Percentiles rank a stretch among this genome's conserved stretches.
Conservation (phyloP, 1,140 invertebrate species). For the Amphibalanus amphitrite region DNA sequence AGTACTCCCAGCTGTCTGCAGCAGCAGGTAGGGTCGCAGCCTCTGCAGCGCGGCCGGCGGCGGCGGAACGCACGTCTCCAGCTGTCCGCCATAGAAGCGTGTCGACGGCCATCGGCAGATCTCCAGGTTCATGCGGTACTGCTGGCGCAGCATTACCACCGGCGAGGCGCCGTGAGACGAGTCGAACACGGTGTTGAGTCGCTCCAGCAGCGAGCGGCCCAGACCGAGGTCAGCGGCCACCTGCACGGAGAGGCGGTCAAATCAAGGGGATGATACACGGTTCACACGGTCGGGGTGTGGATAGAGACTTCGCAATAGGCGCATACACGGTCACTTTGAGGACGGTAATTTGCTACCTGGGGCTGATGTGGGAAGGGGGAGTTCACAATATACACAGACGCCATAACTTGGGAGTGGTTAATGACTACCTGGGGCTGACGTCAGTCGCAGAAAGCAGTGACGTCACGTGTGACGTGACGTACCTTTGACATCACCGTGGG, state of each 20-base stretch:
- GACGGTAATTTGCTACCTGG: no score
- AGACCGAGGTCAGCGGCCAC: slow-evolving; percentile 22
- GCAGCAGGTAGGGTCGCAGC: slow-evolving; percentile 12
- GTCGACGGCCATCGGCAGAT: slow-evolving; percentile 55
- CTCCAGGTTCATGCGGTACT: slow-evolving; percentile 73
- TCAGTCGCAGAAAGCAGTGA: no score
- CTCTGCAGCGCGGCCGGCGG: slow-evolving; percentile 2
- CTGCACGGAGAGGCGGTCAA: no score
- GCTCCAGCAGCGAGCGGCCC: slow-evolving; percentile 48
- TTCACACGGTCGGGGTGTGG: no score
- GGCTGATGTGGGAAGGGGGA: no score
- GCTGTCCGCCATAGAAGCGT: slow-evolving; percentile 49
- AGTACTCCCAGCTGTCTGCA: not conserved
- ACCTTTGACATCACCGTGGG: slow-evolving; percentile 60
- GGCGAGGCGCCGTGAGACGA: slow-evolving; percentile 63
- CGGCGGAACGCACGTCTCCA: slow-evolving; percentile 31
- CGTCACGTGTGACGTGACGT: slow-evolving; percentile 16
- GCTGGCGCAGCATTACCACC: slow-evolving; percentile 47
- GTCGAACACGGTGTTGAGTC: slow-evolving; percentile 78
- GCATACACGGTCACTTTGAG: no score
- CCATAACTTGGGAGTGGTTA: no score
- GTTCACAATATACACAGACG: no score
- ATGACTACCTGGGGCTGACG: no score
- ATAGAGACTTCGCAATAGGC: no score
- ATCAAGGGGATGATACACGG: no score